Evolutionary conservation across 2,888 invertebrate genomes (phyloP), one percentile per base, ranked within the genome.

Genomic region (Diarsia brunnea): DNA sequence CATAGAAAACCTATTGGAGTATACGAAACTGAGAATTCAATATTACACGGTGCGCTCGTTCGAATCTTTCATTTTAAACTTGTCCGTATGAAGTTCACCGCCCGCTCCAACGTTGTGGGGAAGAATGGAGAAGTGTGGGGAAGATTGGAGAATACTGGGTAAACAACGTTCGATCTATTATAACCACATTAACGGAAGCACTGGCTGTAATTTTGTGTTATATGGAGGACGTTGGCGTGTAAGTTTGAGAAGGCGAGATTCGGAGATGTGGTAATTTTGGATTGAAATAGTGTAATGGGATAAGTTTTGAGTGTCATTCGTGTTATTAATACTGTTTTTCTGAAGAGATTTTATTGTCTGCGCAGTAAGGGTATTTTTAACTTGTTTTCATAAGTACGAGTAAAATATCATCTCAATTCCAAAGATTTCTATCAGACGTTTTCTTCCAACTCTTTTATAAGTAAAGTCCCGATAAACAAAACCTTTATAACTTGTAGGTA

Each of bases 21-120:
- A 73, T 79, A 86, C 66, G 85, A 66, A 87, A 74, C 73, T 67
- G 72, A 76, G 87, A 84, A 86, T 88, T 82, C 79, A 86, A 88
- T 87, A 82, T 88, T 82, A 86, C 80, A 85, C 84, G 85, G 83
- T 69, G 90, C 84, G 89, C 87, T 89, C 38, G 60, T 71, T 73
- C 88, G 88, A 93, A 93, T 93, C 93, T 94, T 94, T 94, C 92
- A 93, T 94, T 93, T 94, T 92, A 93, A 94, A 94, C 89, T 94
- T 94, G 90, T 82, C 75, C 92, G 90, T 89, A 87, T 85, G 87
- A 90, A 92, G 89, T 90, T 90, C 78, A 69, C 51, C 74, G 67
- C 71, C 14, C 63, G 55, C 69, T 51, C 10, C 10, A 19, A 53
- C 47, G 60, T 82, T 65, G 45, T 67, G 72, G 69, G 45, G 82